These are phyloP conservation scores for Melanchra persicariae DNA, from an alignment of 2,888 invertebrate genomes.

Conservation along the genomic window DNA sequence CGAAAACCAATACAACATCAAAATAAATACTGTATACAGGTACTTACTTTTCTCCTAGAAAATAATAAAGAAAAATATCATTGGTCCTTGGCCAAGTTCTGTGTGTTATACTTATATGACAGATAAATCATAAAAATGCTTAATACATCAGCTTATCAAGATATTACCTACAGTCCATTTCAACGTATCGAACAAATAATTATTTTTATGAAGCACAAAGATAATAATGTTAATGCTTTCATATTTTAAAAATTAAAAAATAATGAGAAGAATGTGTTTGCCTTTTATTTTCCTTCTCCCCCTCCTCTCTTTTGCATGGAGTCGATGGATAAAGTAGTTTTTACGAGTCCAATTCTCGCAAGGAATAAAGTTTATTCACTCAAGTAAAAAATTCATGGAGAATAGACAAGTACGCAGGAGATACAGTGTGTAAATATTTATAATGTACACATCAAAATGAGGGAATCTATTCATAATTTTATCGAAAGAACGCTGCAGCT, in stretches of 20 bases:
- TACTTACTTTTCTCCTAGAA: background rate
- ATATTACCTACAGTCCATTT: conserved; percentile 61
- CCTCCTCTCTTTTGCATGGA: background rate
- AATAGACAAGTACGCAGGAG: no score
- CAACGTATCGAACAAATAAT: conserved; percentile 60
- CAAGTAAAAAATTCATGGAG: no score
- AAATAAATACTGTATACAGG: background rate
- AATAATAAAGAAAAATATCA: background rate
- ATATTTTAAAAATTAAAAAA: conserved; percentile 81
- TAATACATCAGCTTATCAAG: conserved; percentile 26
- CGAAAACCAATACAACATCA: background rate
- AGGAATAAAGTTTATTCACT: background rate
- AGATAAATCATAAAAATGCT: conserved; percentile 16
- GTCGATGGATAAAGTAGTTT: background rate
- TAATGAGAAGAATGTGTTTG: conserved; percentile 11
- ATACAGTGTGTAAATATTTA: no score
- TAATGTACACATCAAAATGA: no score
- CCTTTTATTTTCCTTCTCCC: conserved; percentile 27
- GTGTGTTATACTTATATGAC: background rate
- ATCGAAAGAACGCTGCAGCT: no score
- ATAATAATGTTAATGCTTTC: conserved; percentile 81
- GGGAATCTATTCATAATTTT: no score
- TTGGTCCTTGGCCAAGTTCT: conserved; percentile 1
- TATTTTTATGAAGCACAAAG: conserved; percentile 76
- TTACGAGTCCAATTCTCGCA: background rate